Evolutionary conservation across 2,113 vertebrate genomes (phyloP).

Genomic region (Amazona guildingii): DNA sequence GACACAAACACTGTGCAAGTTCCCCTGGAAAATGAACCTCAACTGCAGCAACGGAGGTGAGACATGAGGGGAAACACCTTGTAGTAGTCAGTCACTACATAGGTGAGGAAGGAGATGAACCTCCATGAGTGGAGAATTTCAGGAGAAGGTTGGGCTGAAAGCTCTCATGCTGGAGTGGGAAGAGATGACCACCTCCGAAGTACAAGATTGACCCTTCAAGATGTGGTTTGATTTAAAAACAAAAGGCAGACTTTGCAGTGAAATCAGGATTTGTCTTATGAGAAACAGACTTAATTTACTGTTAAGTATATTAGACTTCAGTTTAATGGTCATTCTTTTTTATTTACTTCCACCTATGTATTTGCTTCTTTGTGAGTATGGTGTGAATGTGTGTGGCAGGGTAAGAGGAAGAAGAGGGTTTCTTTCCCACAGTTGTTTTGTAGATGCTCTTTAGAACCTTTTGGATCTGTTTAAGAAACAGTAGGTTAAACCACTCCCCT

Average conservation of each 20-base stretch:
- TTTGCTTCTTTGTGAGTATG: not conserved
- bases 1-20: not conserved
- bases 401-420: not conserved
- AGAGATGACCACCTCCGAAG: not conserved
- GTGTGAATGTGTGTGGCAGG: not conserved
- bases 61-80: not conserved
- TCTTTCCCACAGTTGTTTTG: not conserved
- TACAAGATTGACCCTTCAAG: accelerated
- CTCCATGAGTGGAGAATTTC: not conserved
- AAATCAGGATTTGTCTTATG: not conserved
- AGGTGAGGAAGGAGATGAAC: not conserved
- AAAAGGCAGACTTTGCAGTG: not conserved
- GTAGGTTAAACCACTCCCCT: not conserved
- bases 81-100: not conserved
- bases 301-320: not conserved
- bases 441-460: not conserved
- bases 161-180: not conserved
- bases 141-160: not conserved
- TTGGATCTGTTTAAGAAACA: not conserved
- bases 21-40: accelerated
- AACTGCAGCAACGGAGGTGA: accelerated
- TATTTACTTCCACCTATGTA: not conserved
- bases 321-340: not conserved
- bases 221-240: not conserved
- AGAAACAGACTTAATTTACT: not conserved